phyloP scores from a whole-genome alignment of 2,797 vertebrate species.

The Phrynocephalus forsythii region DNA sequence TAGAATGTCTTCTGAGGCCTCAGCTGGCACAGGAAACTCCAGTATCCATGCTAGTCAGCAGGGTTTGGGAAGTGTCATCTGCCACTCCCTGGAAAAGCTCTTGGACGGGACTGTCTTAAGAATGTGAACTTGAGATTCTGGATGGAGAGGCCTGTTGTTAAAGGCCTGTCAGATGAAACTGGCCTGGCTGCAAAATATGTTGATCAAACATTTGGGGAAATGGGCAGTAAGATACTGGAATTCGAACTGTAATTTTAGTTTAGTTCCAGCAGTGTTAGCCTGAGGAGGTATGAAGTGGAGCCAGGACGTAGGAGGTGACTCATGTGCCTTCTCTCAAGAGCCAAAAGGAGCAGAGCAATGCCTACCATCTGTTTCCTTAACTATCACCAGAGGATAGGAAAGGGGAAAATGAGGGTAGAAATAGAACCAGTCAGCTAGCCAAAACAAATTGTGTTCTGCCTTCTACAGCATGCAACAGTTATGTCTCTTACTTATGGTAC shows the following conservation, averaged over 20 bases:
- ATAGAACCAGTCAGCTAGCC: slow-evolving; percentile 83
- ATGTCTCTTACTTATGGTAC: too few relatives aligned
- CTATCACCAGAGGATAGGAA: slow-evolving; percentile 90
- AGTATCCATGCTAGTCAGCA: too few relatives aligned
- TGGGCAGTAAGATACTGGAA: slow-evolving; percentile 89
- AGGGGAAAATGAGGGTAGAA: slow-evolving; percentile 91
- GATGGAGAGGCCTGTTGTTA: slow-evolving; percentile 81
- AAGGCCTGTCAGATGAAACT: slow-evolving; percentile 78
- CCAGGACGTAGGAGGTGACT: slow-evolving; percentile 82
- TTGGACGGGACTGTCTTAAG: slow-evolving; percentile 72
- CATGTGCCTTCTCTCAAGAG: slow-evolving; percentile 89
- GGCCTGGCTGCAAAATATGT: slow-evolving; percentile 89
- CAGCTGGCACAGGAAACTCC: too few relatives aligned
- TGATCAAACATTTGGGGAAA: slow-evolving; percentile 97
- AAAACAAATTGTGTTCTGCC: too few relatives aligned
- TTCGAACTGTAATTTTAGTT: slow-evolving; percentile 86
- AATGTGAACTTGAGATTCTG: slow-evolving; percentile 82
- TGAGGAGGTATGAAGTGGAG: slow-evolving; percentile 91
- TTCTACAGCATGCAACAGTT: too few relatives aligned
- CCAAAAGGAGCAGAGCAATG: slow-evolving; percentile 88
- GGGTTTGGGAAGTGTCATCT: too few relatives aligned
- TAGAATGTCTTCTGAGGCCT: too few relatives aligned
- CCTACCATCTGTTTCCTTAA: slow-evolving; percentile 98
- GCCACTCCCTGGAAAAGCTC: too few relatives aligned
- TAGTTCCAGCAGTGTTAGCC: slow-evolving; percentile 86